Evolutionary conservation across 2,113 vertebrate species (phyloP), one percentile per base, ranked within the genome.

Genomic region (Microtus oregoni): DNA sequence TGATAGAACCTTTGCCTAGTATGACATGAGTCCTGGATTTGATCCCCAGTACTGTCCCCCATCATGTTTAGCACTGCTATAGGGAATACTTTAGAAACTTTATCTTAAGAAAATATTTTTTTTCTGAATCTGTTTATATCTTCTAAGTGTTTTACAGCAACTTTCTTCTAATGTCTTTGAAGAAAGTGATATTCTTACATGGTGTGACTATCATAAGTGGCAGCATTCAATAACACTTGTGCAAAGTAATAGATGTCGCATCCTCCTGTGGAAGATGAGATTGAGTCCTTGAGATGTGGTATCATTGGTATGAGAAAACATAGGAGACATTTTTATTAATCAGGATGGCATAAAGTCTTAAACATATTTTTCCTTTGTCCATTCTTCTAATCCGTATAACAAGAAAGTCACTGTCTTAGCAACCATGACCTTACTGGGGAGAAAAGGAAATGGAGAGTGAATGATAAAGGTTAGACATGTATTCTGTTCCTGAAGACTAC

Each of bases 21-120:
- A 73, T 81, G 10, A 26, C 24, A 47, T 35, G 38, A n/a, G 32
- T 8, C 38, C 24, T 11, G 17, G 41, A 58, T 73, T 89, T 28
- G 15, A 38, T 63, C 41, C 32, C 32, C 32, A 82, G 17, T 70
- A 20, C 28, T 86, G 47, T 58, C 12, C 22, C 0, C 1, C 35
- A 50, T 93, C 63, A 17, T 75, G 81, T 96, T 70, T 93, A 61
- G 19, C 94, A 61, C 91, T 93, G 32, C 88, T 93, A 68, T 85
- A 94, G 55, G 92, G 90, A 97, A 96, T 68, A 28, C 47, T 92
- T 92, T 94, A 85, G 89, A 93, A 92, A 90, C 93, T 72, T 86
- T 28, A 89, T 89, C 94, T 96, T n/a, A 89, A 67, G 28, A 92
- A 73, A 1, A 0, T 1, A 90, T 38, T 38, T 26, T 22, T 75